Evolutionary conservation across 1,140 invertebrate species (phyloP), one percentile per base, ranked within the genome.

Genomic region (Solen grandis): DNA sequence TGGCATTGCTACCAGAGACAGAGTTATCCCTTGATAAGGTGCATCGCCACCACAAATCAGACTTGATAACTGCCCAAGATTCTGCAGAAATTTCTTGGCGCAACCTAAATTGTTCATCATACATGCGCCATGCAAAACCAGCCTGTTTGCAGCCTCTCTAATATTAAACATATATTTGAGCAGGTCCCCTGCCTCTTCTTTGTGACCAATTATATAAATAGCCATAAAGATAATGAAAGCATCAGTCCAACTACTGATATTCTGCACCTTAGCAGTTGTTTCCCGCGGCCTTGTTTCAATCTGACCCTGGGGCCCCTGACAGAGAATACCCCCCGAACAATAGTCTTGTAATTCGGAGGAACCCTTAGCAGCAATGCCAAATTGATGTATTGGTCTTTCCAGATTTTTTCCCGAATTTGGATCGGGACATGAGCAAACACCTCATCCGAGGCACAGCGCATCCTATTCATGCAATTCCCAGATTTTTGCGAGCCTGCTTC

Each of bases 301-400:
- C 13, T 52, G n/a, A 52, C n/a, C 13, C 13, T 52, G n/a, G n/a
- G 13, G n/a, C 13, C n/a, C 13, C 13, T 52, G n/a, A 52, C n/a
- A 52, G n/a, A 14, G n/a, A 52, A 14, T 14, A 52, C n/a, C 13
- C 13, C n/a, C 13, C 13, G 13, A 52, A 52, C n/a, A 52, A 52
- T 52, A 52, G n/a, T 52, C 13, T 14, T 52, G n/a, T 14, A 13
- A 52, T 14, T n/a, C 13, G n/a, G 13, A 52, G n/a, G 13, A 52
- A 52, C n/a, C 13, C n/a, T n/a, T n/a, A 79, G 38, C 29, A 84
- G 29, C 19, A 84, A 16, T 10, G 82, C 25, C 10, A 76, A 41
- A 62, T 50, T 50, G 14, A 72, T 25, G n/a, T 72, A 72, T 55
- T 72, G 52, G 19, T 41, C 35, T n/a, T 50, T 50, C 46, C 46